phyloP scores from a whole-genome alignment of 1,140 invertebrate species.

The Coelopa frigida region DNA sequence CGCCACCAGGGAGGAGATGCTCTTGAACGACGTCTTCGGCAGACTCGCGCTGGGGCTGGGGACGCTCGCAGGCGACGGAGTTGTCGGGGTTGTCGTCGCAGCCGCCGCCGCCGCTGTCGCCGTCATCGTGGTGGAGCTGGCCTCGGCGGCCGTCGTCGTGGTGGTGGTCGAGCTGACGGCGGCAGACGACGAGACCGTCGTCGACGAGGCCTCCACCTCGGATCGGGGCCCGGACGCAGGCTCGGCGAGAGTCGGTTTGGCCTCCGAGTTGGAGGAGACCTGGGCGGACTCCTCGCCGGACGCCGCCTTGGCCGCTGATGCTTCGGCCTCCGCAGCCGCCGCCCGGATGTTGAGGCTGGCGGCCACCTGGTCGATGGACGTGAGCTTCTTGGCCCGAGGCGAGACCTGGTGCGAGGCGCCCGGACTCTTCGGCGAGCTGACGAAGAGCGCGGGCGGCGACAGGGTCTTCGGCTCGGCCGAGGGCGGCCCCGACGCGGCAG shows the following conservation, averaged over 20 bases:
- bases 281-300: conserved; percentile 1
- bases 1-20: too few species aligned
- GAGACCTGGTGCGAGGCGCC: conserved; percentile 16
- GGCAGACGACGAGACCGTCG: not conserved
- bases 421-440: conserved; percentile 14
- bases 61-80: too few species aligned
- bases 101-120: not conserved
- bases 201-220: not conserved
- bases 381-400: conserved; percentile 27
- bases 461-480: not conserved
- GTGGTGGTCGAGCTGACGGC: not conserved
- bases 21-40: too few species aligned
- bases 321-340: conserved; percentile 34
- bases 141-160: not conserved
- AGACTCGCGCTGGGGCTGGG: too few species aligned
- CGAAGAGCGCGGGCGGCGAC: not conserved
- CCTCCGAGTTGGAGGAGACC: too few species aligned
- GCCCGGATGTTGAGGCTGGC: conserved; percentile 40
- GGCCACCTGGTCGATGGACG: conserved; percentile 41
- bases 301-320: conserved; percentile 12
- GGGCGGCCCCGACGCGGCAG: not conserved
- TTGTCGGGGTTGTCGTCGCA: not conserved
- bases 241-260: not conserved
- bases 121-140: not conserved
- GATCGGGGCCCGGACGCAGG: not conserved